A percentile compares a stretch with the other conserved stretches of the same genome.
Evolutionary conservation across 2,797 vertebrate genomes (phyloP).

Genomic region (Anguilla obscura): DNA sequence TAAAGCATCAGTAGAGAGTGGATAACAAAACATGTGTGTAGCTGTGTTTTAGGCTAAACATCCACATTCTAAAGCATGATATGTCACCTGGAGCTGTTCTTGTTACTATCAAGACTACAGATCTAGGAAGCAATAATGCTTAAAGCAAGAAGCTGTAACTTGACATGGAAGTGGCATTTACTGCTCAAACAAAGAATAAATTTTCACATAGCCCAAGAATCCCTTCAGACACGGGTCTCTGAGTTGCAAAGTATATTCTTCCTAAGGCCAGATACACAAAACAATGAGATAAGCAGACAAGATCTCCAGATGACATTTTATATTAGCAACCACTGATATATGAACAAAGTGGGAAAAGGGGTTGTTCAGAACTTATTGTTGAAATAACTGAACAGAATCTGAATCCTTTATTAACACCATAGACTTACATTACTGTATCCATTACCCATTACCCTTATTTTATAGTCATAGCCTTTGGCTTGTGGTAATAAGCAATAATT

Average conservation of each 20-base stretch:
- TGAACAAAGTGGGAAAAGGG: no score
- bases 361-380: no score
- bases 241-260: not conserved
- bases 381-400: no score
- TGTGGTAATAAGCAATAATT: no score
- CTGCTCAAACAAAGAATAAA: not conserved
- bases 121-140: slow-evolving; percentile 4
- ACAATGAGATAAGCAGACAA: not conserved
- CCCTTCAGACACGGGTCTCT: not conserved
- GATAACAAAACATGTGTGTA: not conserved
- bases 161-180: not conserved
- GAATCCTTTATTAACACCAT: no score
- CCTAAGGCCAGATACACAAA: slow-evolving; percentile 1
- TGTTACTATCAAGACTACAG: not conserved
- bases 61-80: not conserved
- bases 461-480: no score
- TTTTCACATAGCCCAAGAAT: not conserved
- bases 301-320: no score
- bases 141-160: not conserved
- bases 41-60: not conserved
- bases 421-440: no score
- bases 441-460: no score
- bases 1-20: not conserved
- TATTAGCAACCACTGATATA: no score
- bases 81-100: not conserved